A percentile compares a stretch with the other conserved stretches of the same genome.
These are phyloP conservation scores for Steinernema feltiae DNA, from an alignment of 1,140 invertebrate species.

Conservation along the genomic window DNA sequence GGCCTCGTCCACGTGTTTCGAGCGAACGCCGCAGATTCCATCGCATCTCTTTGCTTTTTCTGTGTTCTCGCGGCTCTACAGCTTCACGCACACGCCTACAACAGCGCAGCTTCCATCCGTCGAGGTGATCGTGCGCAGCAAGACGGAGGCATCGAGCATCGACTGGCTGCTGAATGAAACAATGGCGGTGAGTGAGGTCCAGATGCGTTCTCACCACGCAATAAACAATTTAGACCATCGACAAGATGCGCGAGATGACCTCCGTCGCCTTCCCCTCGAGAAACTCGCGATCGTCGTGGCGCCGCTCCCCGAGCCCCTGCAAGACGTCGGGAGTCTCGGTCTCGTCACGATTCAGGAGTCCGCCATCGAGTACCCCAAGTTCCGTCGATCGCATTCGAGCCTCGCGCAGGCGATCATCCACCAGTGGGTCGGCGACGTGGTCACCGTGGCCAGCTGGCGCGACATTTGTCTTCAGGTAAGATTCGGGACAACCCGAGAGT, in stretches of 20 bases:
- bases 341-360: not conserved
- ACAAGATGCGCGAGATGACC: conserved; percentile 5
- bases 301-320: not conserved
- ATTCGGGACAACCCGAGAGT: not conserved
- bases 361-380: not conserved
- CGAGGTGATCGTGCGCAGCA: not conserved
- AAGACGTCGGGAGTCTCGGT: not conserved
- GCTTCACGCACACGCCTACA: not conserved
- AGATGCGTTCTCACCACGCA: not conserved
- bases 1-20: not conserved
- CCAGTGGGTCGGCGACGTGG: not conserved
- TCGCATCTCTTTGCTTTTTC: not conserved
- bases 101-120: not conserved
- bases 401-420: not conserved
- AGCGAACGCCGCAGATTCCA: not conserved
- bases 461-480: not conserved
- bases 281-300: not conserved
- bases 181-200: not conserved
- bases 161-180: not conserved
- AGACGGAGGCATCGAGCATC: not conserved
- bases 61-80: not conserved
- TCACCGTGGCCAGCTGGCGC: not conserved
- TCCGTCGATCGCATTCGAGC: not conserved
- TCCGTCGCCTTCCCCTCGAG: not conserved
- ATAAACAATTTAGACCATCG: not conserved